Percentiles rank a stretch among this genome's conserved stretches.
phyloP scores from a whole-genome alignment of 1,140 invertebrate species.

The Drosophila rhopaloa region DNA sequence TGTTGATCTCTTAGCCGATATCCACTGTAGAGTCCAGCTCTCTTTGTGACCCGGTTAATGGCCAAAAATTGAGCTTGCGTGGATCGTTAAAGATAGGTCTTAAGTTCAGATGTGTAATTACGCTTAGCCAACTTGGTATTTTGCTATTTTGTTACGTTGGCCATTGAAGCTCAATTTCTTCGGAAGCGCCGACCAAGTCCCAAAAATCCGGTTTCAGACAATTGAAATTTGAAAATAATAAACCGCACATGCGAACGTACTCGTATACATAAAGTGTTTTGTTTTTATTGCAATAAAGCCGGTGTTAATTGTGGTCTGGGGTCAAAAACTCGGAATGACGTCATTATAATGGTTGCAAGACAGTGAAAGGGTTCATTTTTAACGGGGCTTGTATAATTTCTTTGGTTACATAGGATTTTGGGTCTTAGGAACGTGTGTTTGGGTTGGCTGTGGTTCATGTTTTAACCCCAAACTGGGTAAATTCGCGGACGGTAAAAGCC shows the following conservation, averaged over 20 bases:
- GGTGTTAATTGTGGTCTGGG: constrained; percentile 66
- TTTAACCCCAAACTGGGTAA: constrained; percentile 61
- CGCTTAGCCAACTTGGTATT: constrained; percentile 37
- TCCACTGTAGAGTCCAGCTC: constrained; percentile 13
- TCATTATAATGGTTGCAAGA: constrained; percentile 45
- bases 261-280: constrained; percentile 36
- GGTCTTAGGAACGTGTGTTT: neutral
- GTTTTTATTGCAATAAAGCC: constrained; percentile 43
- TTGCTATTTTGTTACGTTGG: constrained; percentile 40
- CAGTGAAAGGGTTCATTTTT: constrained; percentile 52
- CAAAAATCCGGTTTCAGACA: constrained; percentile 58
- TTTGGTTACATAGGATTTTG: constrained; percentile 34
- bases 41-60: constrained; percentile 32
- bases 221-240: constrained; percentile 63
- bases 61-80: constrained; percentile 8
- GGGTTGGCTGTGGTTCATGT: neutral
- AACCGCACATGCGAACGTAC: constrained; percentile 31
- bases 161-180: constrained; percentile 60
- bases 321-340: constrained; percentile 69
- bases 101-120: constrained; percentile 38
- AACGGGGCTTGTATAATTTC: constrained; percentile 32
- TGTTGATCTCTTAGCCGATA: constrained; percentile 8
- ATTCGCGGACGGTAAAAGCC: constrained; percentile 59
- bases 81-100: constrained; percentile 39
- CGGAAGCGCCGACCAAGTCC: constrained; percentile 50